These are phyloP conservation scores for Dendrocopos noguchii DNA, from an alignment of 2,113 vertebrate genomes.

Conservation along the genomic window DNA sequence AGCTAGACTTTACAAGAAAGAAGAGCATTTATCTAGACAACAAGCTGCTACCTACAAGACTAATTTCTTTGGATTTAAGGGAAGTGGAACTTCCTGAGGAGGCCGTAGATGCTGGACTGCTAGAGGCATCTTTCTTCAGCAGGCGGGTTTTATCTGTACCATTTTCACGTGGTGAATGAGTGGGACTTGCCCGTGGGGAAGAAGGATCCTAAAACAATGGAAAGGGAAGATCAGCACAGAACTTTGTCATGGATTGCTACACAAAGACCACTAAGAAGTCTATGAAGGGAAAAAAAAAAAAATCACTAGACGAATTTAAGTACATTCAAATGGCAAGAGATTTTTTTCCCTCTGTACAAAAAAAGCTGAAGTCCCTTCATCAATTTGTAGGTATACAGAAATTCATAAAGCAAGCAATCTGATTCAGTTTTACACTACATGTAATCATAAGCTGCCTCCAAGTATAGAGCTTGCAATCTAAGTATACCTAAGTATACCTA, in stretches of 20 bases:
- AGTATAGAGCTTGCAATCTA: neutral
- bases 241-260: accelerated
- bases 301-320: neutral
- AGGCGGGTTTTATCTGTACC: slow-evolving; percentile 85
- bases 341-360: neutral
- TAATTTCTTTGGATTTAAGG: slow-evolving; percentile 87
- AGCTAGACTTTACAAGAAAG: neutral
- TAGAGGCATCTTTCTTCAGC: slow-evolving; percentile 86
- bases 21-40: neutral
- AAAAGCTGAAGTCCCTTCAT: neutral
- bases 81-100: slow-evolving; percentile 86
- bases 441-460: neutral
- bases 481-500: neutral
- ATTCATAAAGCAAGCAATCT: neutral
- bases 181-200: slow-evolving; percentile 83
- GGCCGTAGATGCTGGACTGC: slow-evolving; percentile 85
- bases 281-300: neutral
- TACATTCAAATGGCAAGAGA: neutral
- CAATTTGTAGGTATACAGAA: neutral
- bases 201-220: slow-evolving; percentile 78
- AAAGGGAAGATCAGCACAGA: neutral
- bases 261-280: neutral
- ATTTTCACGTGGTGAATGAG: slow-evolving; percentile 85
- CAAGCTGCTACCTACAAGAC: slow-evolving; percentile 74
- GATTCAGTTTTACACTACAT: neutral